These are phyloP conservation scores for Orthonevra nobilis DNA, from an alignment of 2,888 invertebrate genomes.

Conservation along the genomic window DNA sequence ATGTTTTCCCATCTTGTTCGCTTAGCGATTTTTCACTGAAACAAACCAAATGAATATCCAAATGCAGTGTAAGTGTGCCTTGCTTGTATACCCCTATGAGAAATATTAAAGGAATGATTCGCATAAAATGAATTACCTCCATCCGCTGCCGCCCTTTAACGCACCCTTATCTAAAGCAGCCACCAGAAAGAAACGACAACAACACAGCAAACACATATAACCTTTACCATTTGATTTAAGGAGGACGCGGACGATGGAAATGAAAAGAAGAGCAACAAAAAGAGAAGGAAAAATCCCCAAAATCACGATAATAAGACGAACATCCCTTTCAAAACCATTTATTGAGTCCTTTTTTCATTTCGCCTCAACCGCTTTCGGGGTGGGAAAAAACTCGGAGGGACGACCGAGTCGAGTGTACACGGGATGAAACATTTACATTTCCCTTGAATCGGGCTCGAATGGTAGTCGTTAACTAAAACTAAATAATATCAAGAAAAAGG, in stretches of 20 bases:
- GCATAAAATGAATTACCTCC: conserved; percentile 61
- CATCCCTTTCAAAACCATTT: conserved; percentile 61
- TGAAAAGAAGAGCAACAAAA: conserved; percentile 1
- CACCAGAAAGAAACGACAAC: not conserved
- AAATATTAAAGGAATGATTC: conserved; percentile 64
- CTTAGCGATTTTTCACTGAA: conserved; percentile 18
- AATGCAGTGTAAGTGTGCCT: conserved; percentile 27
- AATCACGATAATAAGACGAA: conserved; percentile 61
- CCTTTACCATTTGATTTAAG: conserved; percentile 35
- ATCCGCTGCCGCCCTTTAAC: not conserved
- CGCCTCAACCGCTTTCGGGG: not conserved
- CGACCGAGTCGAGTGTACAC: no score
- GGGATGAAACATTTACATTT: conserved; percentile 58
- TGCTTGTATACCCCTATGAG: conserved; percentile 27
- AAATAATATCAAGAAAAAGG: conserved; percentile 59
- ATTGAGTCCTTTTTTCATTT: conserved; percentile 47
- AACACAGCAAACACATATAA: conserved; percentile 33
- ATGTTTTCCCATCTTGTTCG: conserved; percentile 51
- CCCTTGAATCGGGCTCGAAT: conserved; percentile 44
- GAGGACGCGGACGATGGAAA: no score
- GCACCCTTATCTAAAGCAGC: not conserved
- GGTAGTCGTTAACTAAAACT: conserved; percentile 64
- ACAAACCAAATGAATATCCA: conserved; percentile 47
- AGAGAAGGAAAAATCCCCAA: conserved; percentile 27
- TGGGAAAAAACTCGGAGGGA: not conserved